Conservation (phyloP, 2,797 vertebrate species). For the Gobio occitaniae region DNA sequence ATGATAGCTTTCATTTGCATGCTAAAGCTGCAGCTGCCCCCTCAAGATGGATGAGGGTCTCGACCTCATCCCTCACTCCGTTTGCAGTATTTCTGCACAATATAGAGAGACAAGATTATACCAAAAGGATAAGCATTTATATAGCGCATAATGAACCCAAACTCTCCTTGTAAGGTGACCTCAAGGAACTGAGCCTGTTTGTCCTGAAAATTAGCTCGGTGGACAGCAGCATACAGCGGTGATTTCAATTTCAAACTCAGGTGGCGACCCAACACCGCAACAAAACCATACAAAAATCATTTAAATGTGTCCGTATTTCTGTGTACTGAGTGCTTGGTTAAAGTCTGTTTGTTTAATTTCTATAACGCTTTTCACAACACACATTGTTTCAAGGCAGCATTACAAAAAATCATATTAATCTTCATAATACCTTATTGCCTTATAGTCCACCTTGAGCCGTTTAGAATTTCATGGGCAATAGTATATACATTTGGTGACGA, state of each 20-base stretch:
- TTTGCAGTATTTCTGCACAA: slow-evolving; percentile 68
- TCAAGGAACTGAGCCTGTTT: slow-evolving; percentile 11
- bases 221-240: neutral
- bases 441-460: neutral
- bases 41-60: slow-evolving; percentile 73
- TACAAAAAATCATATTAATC: neutral
- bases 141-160: slow-evolving; percentile 66
- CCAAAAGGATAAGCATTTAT: slow-evolving; percentile 69
- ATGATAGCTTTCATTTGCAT: slow-evolving; percentile 83
- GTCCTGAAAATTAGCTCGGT: neutral
- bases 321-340: neutral
- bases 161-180: slow-evolving; percentile 71
- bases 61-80: slow-evolving; percentile 71
- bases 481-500: neutral
- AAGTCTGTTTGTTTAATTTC: neutral
- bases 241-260: neutral
- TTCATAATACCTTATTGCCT: neutral
- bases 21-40: slow-evolving; percentile 73
- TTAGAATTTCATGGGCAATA: neutral
- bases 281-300: neutral
- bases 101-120: slow-evolving; percentile 68
- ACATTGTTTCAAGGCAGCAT: neutral
- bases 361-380: neutral
- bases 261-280: neutral
- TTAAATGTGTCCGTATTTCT: neutral